phyloP scores from a whole-genome alignment of 2,888 invertebrate species.

The Leptopterna dolabrata region DNA sequence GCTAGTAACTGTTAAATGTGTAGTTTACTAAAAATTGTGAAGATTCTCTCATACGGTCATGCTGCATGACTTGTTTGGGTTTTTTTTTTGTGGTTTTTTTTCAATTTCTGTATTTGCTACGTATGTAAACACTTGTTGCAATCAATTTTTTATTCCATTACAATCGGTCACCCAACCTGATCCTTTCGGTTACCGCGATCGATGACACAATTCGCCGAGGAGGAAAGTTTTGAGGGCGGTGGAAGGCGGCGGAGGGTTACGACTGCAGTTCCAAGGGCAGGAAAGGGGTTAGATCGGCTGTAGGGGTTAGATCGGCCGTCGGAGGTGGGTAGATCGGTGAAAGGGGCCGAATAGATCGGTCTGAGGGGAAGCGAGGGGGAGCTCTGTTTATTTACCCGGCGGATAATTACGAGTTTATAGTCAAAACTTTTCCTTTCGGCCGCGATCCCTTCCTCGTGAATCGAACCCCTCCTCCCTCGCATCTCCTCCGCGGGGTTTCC shows the following conservation, averaged over 20 bases:
- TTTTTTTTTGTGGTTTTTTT: too few relatives aligned
- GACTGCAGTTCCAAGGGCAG: neutral
- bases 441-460: neutral
- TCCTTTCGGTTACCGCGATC: constrained; percentile 14
- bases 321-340: neutral
- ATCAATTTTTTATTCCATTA: neutral
- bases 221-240: neutral
- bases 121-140: too few relatives aligned
- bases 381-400: constrained; percentile 20
- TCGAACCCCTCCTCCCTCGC: neutral
- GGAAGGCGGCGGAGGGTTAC: neutral
- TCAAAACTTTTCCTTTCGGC: neutral
- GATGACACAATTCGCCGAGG: constrained; percentile 40
- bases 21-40: neutral
- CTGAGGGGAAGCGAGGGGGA: neutral
- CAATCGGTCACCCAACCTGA: neutral
- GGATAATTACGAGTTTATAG: constrained; percentile 46
- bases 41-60: neutral
- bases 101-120: too few relatives aligned
- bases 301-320: neutral
- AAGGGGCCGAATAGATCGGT: too few relatives aligned
- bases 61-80: too few relatives aligned
- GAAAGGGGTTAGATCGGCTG: too few relatives aligned
- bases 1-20: neutral
- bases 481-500: neutral